Conservation (phyloP, 2,888 invertebrate genomes). For the Gastrophysa polygoni region DNA sequence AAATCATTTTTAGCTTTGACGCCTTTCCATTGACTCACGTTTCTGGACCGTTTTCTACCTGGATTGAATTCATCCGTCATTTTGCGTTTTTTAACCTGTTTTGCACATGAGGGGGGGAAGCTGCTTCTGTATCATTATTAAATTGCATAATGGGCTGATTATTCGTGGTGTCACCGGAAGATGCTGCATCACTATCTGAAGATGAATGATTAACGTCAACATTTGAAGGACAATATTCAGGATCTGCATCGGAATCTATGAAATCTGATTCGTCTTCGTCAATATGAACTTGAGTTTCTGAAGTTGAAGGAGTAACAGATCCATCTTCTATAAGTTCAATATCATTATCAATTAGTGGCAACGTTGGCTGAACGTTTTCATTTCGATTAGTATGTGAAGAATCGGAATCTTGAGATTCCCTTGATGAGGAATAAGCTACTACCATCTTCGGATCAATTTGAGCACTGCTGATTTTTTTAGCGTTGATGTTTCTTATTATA, state of each 20-base stretch:
- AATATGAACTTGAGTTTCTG: not conserved
- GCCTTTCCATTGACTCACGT: constrained; percentile 17
- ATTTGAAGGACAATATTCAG: constrained; percentile 2
- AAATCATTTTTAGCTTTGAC: constrained; percentile 19
- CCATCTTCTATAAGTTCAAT: not conserved
- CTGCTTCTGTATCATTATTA: too few species aligned
- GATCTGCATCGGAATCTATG: constrained; percentile 6
- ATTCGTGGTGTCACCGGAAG: too few species aligned
- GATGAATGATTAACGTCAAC: not conserved
- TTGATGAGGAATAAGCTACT: not conserved
- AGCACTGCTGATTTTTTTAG: not conserved
- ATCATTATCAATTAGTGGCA: not conserved
- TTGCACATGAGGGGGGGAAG: too few species aligned
- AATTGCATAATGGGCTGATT: too few species aligned
- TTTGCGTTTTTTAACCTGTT: not conserved
- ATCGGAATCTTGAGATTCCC: not conserved
- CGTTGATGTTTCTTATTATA: not conserved
- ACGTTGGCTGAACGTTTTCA: not conserved
- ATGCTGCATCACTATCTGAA: too few species aligned
- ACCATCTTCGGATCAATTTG: not conserved
- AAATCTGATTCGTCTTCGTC: not conserved
- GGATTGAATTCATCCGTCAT: not conserved
- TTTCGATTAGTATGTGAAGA: too few species aligned
- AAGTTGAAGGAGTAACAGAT: not conserved
- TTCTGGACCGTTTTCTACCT: constrained; percentile 17